Evolutionary conservation across 2,113 vertebrate genomes (phyloP), one percentile per base, ranked within the genome.

Genomic region (Arizona elegans): DNA sequence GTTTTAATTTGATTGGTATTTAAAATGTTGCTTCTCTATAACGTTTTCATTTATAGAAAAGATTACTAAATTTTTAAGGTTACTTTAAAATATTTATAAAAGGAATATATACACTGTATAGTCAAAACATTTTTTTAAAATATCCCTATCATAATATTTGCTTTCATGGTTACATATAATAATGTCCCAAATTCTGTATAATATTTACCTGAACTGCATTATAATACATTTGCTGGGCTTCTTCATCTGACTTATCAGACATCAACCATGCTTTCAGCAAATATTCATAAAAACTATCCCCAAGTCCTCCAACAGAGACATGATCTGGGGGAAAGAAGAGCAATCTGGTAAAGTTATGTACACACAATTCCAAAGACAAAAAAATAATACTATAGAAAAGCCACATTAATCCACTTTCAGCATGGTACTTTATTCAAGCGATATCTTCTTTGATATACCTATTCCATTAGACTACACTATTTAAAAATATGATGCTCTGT

Each of bases 201-300:
- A 94, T 81, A 92, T 95, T 97, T 98, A 99, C 99, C 99, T 99
- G 98, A 96, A 99, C 97, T 93, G 99, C 98, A 81, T 99, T 98
- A 50, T 99, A 99, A 98, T 99, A 99, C 97, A 99, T 98, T 97
- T 98, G 99, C 97, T 98, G 99, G 94, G 97, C 99, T 91, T 99
- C 99, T 95, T 99, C 98, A 96, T 99, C 99, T 52, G 97, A 98
- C 97, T 98, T 99, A 98, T 99, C 98, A 29, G 99, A 99, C 99
- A 99, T 99, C 95, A 99, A 96, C 99, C 99, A 99, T 92, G 99
- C 99, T 97, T 99, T 99, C 24, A 99, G 98, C 97, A 99, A 98
- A 97, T 99, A 99, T 95, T 99, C 99, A 96, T 99, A 99, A 98
- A 99, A 99, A 93, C 99, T 99, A 96, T 99, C 99, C 43, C 99